Evolutionary conservation across 1,140 invertebrate species (phyloP).

Genomic region (Potamilus streckersoni): DNA sequence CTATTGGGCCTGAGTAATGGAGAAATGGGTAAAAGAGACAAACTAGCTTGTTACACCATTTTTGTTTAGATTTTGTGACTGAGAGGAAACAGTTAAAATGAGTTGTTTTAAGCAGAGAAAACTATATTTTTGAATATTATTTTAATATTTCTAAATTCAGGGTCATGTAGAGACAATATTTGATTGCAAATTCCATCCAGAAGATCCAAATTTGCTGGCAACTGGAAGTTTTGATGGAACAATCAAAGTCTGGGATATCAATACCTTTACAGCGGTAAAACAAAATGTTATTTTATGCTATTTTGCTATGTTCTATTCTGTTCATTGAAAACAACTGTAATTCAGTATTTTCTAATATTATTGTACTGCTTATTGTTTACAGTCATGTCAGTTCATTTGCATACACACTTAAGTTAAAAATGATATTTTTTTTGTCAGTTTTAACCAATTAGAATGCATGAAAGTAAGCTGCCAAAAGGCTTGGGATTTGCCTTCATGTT

Average conservation of each 20-base stretch:
- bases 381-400: no score
- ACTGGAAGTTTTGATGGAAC: conserved; percentile 72
- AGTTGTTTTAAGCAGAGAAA: no score
- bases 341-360: no score
- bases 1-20: not conserved
- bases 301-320: no score
- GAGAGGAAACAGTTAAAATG: not conserved
- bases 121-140: not conserved
- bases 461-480: no score
- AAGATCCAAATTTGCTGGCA: conserved; percentile 67
- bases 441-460: no score
- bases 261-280: conserved; percentile 64
- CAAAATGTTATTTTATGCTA: no score
- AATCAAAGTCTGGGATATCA: conserved; percentile 70
- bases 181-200: conserved; percentile 70
- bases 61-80: not conserved
- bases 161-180: conserved; percentile 72
- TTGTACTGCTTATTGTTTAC: no score
- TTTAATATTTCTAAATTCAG: conserved; percentile 41
- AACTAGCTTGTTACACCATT: not conserved
- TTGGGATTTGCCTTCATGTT: no score
- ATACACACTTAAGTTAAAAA: no score
- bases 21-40: not conserved
- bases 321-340: no score
- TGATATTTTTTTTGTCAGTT: no score